Evolutionary conservation across 2,113 vertebrate species (phyloP).

Genomic region (Tyto alba): DNA sequence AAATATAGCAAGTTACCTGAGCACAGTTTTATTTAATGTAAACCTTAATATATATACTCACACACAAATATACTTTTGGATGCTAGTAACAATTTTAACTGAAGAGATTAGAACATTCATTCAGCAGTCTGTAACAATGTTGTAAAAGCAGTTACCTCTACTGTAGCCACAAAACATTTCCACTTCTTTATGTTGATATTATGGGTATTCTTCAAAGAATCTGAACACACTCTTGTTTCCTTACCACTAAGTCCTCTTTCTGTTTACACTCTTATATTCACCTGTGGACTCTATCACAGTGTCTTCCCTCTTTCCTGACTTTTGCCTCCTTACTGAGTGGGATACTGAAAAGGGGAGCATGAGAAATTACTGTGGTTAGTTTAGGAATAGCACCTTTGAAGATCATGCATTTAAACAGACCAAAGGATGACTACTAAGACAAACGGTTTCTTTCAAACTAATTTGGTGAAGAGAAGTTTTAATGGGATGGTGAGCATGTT

Average conservation of each 20-base stretch:
- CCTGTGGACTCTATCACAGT: not conserved
- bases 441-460: not conserved
- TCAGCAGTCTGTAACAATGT: not conserved
- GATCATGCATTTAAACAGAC: not conserved
- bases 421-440: not conserved
- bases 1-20: not conserved
- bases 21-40: not conserved
- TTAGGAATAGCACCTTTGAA: not conserved
- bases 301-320: not conserved
- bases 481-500: not conserved
- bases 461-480: not conserved
- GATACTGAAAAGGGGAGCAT: not conserved
- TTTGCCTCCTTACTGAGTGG: not conserved
- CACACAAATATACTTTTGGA: not conserved
- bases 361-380: not conserved
- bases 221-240: not conserved
- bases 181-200: not conserved
- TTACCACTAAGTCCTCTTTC: not conserved
- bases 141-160: not conserved
- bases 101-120: not conserved
- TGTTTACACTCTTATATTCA: not conserved
- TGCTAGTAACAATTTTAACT: not conserved
- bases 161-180: not conserved
- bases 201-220: not conserved
- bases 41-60: not conserved